Conservation (phyloP, 2,113 vertebrate genomes). For the Dromiciops gliroides region DNA sequence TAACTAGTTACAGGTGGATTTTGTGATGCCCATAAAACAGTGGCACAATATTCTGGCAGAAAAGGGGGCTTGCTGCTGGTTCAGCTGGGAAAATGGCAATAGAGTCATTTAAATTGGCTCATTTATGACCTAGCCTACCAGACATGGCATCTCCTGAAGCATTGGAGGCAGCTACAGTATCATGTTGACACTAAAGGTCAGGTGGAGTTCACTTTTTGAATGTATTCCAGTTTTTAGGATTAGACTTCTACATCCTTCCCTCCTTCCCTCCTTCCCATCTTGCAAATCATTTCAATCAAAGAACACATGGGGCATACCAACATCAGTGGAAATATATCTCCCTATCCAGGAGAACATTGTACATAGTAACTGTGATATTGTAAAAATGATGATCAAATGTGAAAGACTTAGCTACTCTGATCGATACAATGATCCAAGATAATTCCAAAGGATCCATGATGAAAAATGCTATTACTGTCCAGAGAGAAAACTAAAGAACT, state of each 20-base stretch:
- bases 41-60: not conserved
- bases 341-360: not conserved
- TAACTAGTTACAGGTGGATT: slow-evolving; percentile 25
- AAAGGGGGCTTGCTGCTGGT: not conserved
- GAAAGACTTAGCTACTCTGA: not conserved
- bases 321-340: not conserved
- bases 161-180: not conserved
- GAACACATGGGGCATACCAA: too few species aligned
- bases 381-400: not conserved
- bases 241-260: not conserved
- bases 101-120: not conserved
- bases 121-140: not conserved
- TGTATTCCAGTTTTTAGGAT: not conserved
- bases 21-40: slow-evolving; percentile 23
- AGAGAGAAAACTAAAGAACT: not conserved
- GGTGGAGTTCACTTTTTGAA: not conserved
- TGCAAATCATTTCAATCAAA: not conserved
- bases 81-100: not conserved
- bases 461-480: not conserved
- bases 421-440: not conserved
- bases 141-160: not conserved
- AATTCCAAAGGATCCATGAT: not conserved
- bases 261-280: not conserved
- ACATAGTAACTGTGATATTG: not conserved
- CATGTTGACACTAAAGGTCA: not conserved